These are phyloP conservation scores for Tetraodon nigroviridis DNA, from an alignment of 2,113 vertebrate species.

Conservation along the genomic window DNA sequence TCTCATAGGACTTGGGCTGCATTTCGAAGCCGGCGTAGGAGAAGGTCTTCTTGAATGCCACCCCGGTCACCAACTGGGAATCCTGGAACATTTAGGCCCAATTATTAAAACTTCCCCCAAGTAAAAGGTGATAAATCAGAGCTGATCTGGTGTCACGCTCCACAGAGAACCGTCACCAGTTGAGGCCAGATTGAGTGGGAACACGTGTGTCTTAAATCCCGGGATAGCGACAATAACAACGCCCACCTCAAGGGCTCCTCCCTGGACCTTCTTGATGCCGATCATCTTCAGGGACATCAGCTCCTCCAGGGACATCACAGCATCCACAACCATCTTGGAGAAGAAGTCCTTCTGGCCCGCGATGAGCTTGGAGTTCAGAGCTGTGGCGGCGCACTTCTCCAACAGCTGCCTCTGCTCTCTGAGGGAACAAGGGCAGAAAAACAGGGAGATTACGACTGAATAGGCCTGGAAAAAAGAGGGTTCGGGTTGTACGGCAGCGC, in stretches of 20 bases:
- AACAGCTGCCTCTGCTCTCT: conserved; percentile 88
- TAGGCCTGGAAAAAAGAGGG: too few relatives aligned
- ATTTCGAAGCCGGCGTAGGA: conserved; percentile 98
- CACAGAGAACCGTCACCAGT: too few relatives aligned
- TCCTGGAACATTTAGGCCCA: conserved; percentile 73
- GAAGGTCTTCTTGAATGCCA: conserved; percentile 98
- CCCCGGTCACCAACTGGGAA: conserved; percentile 87
- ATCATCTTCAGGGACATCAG: conserved; percentile 96
- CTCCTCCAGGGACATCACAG: conserved; percentile 89
- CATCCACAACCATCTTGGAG: conserved; percentile 94
- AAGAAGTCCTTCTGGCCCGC: conserved; percentile 91
- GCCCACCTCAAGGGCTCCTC: conserved; percentile 88
- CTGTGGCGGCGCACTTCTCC: conserved; percentile 91
- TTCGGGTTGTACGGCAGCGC: too few relatives aligned
- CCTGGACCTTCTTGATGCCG: conserved; percentile 97
- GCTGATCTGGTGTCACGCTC: too few relatives aligned
- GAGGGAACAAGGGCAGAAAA: background rate
- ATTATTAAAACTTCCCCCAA: too few relatives aligned
- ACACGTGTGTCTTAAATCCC: too few relatives aligned
- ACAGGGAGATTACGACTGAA: too few relatives aligned
- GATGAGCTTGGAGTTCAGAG: conserved; percentile 94
- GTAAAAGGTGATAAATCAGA: too few relatives aligned
- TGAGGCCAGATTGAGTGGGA: too few relatives aligned
- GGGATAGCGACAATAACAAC: too few relatives aligned
- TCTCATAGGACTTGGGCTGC: conserved; percentile 92